A percentile compares a stretch with the other conserved stretches of the same genome.
Conservation (phyloP, 2,113 vertebrate genomes). For the Spizaetus ornatus region DNA sequence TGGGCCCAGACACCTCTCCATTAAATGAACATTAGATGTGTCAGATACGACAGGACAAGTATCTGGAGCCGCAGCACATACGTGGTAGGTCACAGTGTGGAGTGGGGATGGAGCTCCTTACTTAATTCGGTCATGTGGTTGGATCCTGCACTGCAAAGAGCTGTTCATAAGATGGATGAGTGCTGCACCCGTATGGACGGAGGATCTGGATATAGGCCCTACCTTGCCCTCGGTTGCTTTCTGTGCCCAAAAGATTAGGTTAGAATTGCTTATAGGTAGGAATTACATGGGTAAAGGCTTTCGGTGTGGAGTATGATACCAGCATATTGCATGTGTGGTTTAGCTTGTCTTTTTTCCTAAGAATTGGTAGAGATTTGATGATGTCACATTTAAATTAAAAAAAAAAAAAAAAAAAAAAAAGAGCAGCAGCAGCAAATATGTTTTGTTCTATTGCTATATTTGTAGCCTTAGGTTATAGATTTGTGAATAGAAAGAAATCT, state of each 20-base stretch:
- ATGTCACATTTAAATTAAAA: not conserved
- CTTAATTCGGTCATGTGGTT: not conserved
- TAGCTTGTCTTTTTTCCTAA: not conserved
- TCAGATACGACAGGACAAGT: not conserved
- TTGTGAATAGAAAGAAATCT: not conserved
- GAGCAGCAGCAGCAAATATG: not conserved
- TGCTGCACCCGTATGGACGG: accelerated
- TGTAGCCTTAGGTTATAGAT: not conserved
- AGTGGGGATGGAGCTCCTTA: not conserved
- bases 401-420: not conserved
- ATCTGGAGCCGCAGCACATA: not conserved
- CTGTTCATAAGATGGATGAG: not conserved
- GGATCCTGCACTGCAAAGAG: not conserved
- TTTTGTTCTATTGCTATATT: not conserved
- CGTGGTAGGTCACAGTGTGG: accelerated
- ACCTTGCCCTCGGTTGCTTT: not conserved
- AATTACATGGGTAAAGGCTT: not conserved
- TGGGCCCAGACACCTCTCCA: not conserved
- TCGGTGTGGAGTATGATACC: not conserved
- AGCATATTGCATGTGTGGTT: not conserved
- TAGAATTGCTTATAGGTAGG: not conserved
- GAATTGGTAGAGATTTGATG: not conserved
- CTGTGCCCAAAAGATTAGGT: not conserved
- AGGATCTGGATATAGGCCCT: not conserved
- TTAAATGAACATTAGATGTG: not conserved